Conservation (phyloP, 2,888 invertebrate species). For the Diarsia dahlii region DNA sequence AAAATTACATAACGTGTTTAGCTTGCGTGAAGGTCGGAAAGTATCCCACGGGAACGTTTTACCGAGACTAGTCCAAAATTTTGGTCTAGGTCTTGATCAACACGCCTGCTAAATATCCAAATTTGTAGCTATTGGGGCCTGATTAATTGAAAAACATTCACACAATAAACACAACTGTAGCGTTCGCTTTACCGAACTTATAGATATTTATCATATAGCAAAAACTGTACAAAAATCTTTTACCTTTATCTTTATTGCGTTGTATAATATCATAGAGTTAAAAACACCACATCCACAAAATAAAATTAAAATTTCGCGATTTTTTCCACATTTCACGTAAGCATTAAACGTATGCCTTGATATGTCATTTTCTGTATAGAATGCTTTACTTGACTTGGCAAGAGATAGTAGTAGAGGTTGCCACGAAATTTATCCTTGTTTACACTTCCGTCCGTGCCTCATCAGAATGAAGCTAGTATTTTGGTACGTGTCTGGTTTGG, state of each 20-base stretch:
- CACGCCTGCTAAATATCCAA: not conserved
- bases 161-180: not conserved
- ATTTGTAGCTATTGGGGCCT: not conserved
- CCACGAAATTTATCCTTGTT: constrained; percentile 11
- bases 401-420: not conserved
- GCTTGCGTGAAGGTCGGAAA: not conserved
- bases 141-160: not conserved
- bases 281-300: constrained; percentile 13
- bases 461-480: not conserved
- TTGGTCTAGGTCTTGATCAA: not conserved
- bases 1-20: not conserved
- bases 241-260: constrained; percentile 24
- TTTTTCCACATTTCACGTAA: constrained; percentile 39
- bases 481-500: not conserved
- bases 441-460: not conserved
- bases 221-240: not conserved
- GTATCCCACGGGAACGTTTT: not conserved
- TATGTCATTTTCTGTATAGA: constrained; percentile 1
- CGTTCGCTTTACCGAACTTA: not conserved
- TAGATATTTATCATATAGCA: not conserved
- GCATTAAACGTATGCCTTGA: constrained; percentile 3
- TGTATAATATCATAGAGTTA: constrained; percentile 10
- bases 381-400: constrained; percentile 3
- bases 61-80: not conserved
- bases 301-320: constrained; percentile 14